Conservation (phyloP, 2,888 invertebrate species). For the Yponomeuta cagnagella region DNA sequence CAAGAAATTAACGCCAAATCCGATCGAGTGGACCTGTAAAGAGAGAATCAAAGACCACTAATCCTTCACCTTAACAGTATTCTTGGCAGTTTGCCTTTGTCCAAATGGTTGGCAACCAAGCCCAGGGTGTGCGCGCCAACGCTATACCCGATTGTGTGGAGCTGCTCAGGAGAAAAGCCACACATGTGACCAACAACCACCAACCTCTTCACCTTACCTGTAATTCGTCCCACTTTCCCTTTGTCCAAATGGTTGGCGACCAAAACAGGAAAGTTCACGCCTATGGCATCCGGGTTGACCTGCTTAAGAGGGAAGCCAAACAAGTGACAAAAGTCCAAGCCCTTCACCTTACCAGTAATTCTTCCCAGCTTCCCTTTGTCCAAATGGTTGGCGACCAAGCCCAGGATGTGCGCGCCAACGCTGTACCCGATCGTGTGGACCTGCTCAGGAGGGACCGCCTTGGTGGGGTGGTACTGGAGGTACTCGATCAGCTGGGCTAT, state of each 20-base stretch:
- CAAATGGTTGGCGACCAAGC: constrained; percentile 86
- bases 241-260: constrained; percentile 85
- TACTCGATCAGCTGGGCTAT: constrained; percentile 88
- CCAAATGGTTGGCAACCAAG: constrained; percentile 37
- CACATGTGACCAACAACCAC: too few species aligned
- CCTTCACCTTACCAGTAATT: constrained; percentile 78
- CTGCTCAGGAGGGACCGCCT: constrained; percentile 83
- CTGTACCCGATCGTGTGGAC: constrained; percentile 91
- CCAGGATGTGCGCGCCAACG: constrained; percentile 90
- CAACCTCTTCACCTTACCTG: constrained; percentile 63
- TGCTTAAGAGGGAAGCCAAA: constrained; percentile 77
- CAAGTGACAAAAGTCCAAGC: too few species aligned
- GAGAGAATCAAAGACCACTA: too few species aligned
- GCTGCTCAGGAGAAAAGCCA: too few species aligned
- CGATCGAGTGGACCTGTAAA: too few species aligned
- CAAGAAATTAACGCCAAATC: too few species aligned
- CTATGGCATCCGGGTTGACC: constrained; percentile 89
- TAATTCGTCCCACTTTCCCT: constrained; percentile 89
- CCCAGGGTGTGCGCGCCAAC: constrained; percentile 81
- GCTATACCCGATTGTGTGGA: too few species aligned
- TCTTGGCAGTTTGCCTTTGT: constrained; percentile 85
- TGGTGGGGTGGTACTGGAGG: constrained; percentile 82
- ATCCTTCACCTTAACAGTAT: constrained; percentile 78
- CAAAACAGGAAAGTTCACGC: constrained; percentile 89
- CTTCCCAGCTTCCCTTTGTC: constrained; percentile 86